phyloP scores from a whole-genome alignment of 1,140 invertebrate species.

The Apis laboriosa region DNA sequence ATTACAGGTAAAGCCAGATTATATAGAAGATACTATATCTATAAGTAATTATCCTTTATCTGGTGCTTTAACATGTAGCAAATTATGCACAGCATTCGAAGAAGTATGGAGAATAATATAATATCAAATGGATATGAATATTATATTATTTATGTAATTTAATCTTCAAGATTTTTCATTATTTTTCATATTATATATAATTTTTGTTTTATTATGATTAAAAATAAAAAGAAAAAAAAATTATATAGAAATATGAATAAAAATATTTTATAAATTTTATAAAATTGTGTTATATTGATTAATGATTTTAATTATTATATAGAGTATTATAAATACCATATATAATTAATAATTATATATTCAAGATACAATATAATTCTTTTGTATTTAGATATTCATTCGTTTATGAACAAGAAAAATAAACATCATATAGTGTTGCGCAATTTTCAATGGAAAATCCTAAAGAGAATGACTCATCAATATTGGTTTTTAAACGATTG shows the following conservation, averaged over 20 bases:
- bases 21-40: conserved; percentile 94
- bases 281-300: not conserved
- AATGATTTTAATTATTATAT: no score
- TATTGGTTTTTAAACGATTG: conserved; percentile 56
- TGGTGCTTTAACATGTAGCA: conserved; percentile 96
- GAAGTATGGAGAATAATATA: conserved; percentile 94
- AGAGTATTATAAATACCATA: no score
- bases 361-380: no score
- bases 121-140: not conserved
- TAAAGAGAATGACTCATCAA: conserved; percentile 66
- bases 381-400: not conserved
- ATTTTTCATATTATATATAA: not conserved
- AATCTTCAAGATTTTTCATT: not conserved
- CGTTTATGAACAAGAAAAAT: not conserved
- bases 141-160: conserved; percentile 8
- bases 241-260: not conserved
- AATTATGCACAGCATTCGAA: conserved; percentile 98
- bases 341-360: no score
- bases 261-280: not conserved
- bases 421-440: not conserved
- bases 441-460: conserved; percentile 19
- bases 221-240: not conserved
- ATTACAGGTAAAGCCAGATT: conserved; percentile 90
- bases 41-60: conserved; percentile 98
- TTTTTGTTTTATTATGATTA: not conserved